Conservation (phyloP, 1,140 invertebrate genomes). For the Trachelipus rathkii region DNA sequence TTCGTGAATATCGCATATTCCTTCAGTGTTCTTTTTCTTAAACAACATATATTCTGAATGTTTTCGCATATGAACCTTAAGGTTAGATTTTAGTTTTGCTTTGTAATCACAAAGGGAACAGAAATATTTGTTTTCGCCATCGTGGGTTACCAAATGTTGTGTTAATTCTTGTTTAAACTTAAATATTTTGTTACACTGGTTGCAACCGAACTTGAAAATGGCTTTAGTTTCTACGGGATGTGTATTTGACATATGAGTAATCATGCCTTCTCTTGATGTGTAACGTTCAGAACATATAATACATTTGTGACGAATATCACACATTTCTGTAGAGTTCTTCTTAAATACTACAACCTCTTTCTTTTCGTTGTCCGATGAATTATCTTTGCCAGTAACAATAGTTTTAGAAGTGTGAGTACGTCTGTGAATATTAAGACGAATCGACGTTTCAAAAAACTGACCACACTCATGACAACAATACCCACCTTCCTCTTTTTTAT, state of each 20-base stretch:
- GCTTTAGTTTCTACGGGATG: background rate
- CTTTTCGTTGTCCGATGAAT: background rate
- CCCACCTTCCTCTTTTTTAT: background rate
- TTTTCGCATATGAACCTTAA: too few relatives aligned
- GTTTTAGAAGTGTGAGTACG: background rate
- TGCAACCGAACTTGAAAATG: background rate
- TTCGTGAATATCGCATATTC: background rate
- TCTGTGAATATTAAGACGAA: background rate
- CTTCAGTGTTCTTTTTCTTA: background rate
- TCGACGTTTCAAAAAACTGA: background rate
- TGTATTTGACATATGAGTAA: background rate
- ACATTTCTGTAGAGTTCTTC: background rate
- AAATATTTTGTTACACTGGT: background rate
- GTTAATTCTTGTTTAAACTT: background rate
- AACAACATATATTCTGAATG: background rate
- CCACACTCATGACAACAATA: background rate
- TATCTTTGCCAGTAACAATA: background rate
- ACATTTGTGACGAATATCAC: background rate
- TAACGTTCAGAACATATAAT: background rate
- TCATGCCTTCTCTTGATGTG: background rate
- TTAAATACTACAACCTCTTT: background rate
- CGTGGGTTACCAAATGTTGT: background rate
- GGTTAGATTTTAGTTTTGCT: background rate
- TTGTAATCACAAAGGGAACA: background rate
- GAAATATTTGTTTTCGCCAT: background rate